phyloP scores from a whole-genome alignment of 2,888 invertebrate species.

The Sisyra nigra region DNA sequence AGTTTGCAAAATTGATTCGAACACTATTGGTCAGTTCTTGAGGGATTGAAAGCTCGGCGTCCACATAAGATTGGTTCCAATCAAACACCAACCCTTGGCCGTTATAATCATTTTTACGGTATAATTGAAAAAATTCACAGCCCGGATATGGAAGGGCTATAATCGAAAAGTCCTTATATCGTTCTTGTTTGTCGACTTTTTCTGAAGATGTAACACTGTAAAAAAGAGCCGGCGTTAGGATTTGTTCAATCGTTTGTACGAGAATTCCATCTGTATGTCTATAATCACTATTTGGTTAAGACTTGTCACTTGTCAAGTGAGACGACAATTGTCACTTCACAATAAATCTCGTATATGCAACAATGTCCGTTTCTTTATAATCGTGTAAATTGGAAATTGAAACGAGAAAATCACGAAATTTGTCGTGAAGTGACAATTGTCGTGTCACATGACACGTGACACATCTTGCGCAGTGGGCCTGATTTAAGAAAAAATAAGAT shows the following conservation, averaged over 20 bases:
- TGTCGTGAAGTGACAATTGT: neutral
- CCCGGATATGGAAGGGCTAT: constrained; percentile 67
- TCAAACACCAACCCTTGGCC: constrained; percentile 52
- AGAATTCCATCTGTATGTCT: no score
- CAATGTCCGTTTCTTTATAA: no score
- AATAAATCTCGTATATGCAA: no score
- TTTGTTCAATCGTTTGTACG: no score
- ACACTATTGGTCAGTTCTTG: constrained; percentile 34
- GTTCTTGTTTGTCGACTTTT: constrained; percentile 62
- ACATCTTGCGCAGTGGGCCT: no score
- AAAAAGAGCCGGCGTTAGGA: no score
- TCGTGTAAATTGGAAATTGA: no score
- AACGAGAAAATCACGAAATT: constrained; percentile 14
- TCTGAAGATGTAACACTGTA: constrained; percentile 65
- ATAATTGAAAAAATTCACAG: constrained; percentile 66
- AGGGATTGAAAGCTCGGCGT: constrained; percentile 47
- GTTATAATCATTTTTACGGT: constrained; percentile 51
- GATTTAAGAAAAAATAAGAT: no score
- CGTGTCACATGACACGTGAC: neutral
- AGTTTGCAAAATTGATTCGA: constrained; percentile 45
- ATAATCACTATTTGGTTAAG: no score
- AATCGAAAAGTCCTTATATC: constrained; percentile 56
- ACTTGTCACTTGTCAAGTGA: no score
- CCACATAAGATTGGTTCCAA: constrained; percentile 53
- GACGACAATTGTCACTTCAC: no score